A percentile compares a stretch with the other conserved stretches of the same genome.
Evolutionary conservation across 2,113 vertebrate species (phyloP).

Genomic region (Spea multiplicata): DNA sequence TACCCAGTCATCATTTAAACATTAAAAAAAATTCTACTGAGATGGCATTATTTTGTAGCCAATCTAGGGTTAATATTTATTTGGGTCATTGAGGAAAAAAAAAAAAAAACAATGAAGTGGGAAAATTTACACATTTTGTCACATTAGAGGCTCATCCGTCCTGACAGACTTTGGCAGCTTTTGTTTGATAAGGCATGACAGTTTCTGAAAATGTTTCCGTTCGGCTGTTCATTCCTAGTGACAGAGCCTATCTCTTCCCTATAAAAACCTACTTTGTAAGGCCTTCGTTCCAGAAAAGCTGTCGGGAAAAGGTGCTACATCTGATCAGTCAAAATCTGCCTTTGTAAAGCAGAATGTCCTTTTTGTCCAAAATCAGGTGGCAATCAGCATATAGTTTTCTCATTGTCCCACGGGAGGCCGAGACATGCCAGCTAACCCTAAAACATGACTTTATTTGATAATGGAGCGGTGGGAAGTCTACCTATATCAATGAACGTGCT

Average conservation of each 20-base stretch:
- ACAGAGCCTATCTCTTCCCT: slow-evolving; percentile 48
- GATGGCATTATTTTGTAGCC: no score
- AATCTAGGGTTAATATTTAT: slow-evolving; percentile 15
- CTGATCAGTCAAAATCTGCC: slow-evolving; percentile 58
- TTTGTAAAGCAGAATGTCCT: slow-evolving; percentile 63
- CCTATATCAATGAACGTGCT: no score
- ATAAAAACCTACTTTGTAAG: slow-evolving; percentile 39
- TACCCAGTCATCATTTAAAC: no score
- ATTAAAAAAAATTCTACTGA: no score
- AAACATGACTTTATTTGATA: no score
- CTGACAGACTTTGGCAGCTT: slow-evolving; percentile 53
- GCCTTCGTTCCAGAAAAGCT: slow-evolving; percentile 56
- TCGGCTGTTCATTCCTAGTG: slow-evolving; percentile 60
- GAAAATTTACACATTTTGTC: slow-evolving; percentile 41
- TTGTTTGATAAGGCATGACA: slow-evolving; percentile 64
- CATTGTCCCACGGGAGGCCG: slow-evolving; percentile 48
- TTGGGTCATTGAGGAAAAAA: slow-evolving; percentile 1
- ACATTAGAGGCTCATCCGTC: slow-evolving; percentile 48
- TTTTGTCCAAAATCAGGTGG: slow-evolving; percentile 56
- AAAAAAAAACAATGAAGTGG: neutral
- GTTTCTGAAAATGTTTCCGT: slow-evolving; percentile 62
- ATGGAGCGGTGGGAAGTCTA: no score
- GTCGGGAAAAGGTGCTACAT: slow-evolving; percentile 53
- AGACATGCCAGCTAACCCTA: neutral
- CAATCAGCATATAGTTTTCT: slow-evolving; percentile 50